Conservation (phyloP, 1,140 invertebrate genomes). For the Telenomus remus region DNA sequence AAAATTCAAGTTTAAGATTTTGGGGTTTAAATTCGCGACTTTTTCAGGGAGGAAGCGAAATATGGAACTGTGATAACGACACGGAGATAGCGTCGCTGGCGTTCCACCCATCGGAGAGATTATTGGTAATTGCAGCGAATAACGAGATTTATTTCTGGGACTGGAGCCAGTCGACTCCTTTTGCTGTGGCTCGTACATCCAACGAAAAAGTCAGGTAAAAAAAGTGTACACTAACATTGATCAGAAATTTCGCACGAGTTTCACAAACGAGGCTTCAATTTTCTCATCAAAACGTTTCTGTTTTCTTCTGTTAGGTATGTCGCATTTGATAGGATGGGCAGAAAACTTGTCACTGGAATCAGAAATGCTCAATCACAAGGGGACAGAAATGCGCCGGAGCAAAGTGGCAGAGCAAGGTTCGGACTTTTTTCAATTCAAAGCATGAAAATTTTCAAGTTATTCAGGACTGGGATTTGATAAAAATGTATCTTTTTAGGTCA, state of each 20-base stretch:
- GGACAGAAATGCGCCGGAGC: slow-evolving; percentile 57
- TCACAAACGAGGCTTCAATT: too few relatives aligned
- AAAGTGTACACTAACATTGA: too few relatives aligned
- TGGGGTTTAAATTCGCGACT: too few relatives aligned
- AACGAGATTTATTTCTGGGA: slow-evolving; percentile 94
- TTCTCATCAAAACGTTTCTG: too few relatives aligned
- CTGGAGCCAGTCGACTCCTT: slow-evolving; percentile 87
- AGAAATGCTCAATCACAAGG: slow-evolving; percentile 79
- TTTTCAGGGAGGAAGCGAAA: slow-evolving; percentile 88
- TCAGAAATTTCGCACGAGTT: too few relatives aligned
- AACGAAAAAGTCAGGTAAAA: slow-evolving; percentile 86
- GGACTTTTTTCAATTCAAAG: not conserved
- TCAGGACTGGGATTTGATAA: not conserved
- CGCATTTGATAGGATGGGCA: slow-evolving; percentile 87
- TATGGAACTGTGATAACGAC: slow-evolving; percentile 83
- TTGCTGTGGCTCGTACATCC: slow-evolving; percentile 82
- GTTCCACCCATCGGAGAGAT: slow-evolving; percentile 88
- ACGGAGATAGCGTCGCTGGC: slow-evolving; percentile 89
- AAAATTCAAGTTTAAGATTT: too few relatives aligned
- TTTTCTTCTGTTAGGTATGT: slow-evolving; percentile 81
- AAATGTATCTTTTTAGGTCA: slow-evolving; percentile 7
- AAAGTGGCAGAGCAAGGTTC: not conserved
- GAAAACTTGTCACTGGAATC: slow-evolving; percentile 90
- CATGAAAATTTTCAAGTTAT: too few relatives aligned
- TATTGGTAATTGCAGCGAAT: slow-evolving; percentile 89